Evolutionary conservation across 2,888 invertebrate genomes (phyloP).

Genomic region (Gisinianus flammeolus): DNA sequence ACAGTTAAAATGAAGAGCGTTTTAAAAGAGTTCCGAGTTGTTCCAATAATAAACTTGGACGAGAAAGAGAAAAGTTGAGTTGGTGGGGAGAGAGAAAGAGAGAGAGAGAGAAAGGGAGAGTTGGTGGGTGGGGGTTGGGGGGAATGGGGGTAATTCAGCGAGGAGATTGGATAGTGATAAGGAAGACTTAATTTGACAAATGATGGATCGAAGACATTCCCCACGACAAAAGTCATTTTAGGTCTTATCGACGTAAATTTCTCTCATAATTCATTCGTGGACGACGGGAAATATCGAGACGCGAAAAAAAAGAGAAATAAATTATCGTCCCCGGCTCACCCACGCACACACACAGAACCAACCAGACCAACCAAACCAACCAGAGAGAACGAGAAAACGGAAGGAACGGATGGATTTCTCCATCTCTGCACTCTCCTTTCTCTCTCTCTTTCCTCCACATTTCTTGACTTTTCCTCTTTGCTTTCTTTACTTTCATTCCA

Average conservation of each 20-base stretch:
- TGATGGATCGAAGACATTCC: conserved; percentile 56
- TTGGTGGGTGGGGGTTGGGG: neutral
- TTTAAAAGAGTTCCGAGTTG: conserved; percentile 18
- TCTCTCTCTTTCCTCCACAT: neutral
- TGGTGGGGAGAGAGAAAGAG: neutral
- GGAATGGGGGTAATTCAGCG: conserved; percentile 41
- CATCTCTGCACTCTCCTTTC: neutral
- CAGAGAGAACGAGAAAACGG: neutral
- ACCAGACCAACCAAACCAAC: conserved; percentile 9
- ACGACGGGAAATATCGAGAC: conserved; percentile 42
- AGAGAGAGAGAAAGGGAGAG: conserved; percentile 6
- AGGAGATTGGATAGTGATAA: conserved; percentile 55
- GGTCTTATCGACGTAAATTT: conserved; percentile 55
- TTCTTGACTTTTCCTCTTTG: conserved; percentile 30
- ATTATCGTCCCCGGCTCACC: conserved; percentile 43
- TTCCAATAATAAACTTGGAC: conserved; percentile 27
- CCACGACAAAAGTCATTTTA: conserved; percentile 53
- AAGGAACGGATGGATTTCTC: conserved; percentile 1
- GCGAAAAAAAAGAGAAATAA: conserved; percentile 49
- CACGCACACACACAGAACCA: neutral
- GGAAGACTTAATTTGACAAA: conserved; percentile 58
- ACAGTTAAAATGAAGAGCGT: neutral
- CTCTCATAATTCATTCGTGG: conserved; percentile 52
- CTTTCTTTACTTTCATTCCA: conserved; percentile 15
- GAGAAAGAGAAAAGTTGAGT: conserved; percentile 20